A percentile compares a stretch with the other conserved stretches of the same genome.
Evolutionary conservation across 2,797 vertebrate species (phyloP).

Genomic region (Borostomias antarcticus): DNA sequence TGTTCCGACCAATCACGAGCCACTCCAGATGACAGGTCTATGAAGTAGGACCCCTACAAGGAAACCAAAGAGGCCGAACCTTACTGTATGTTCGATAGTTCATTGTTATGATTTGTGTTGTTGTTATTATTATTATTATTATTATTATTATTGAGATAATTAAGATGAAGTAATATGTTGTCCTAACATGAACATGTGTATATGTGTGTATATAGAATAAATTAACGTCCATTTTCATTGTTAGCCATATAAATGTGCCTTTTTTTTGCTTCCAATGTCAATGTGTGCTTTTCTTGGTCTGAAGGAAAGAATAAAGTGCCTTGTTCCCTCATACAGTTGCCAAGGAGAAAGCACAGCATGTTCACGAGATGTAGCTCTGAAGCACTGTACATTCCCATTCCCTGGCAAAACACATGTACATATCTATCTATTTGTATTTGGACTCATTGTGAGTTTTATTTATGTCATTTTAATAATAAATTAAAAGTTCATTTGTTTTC

Average conservation of each 20-base stretch:
- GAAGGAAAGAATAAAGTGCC: conserved; percentile 50
- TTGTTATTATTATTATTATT: conserved; percentile 32
- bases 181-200: conserved; percentile 71
- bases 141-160: conserved; percentile 42
- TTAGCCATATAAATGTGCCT: conserved; percentile 59
- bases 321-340: conserved; percentile 42
- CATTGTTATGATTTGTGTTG: conserved; percentile 20
- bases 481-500: conserved; percentile 72
- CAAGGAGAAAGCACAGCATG: conserved; percentile 14
- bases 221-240: conserved; percentile 65
- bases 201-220: conserved; percentile 82
- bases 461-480: conserved; percentile 87
- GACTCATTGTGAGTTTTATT: conserved; percentile 78
- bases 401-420: conserved; percentile 67
- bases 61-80: conserved; percentile 4
- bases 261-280: conserved; percentile 43
- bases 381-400: conserved; percentile 18
- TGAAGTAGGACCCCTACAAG: not conserved
- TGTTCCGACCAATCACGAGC: not conserved
- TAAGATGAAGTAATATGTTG: conserved; percentile 37
- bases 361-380: not conserved
- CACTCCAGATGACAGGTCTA: not conserved
- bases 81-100: conserved; percentile 9
- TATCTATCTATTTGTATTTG: conserved; percentile 79
- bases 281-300: conserved; percentile 31